Percentiles rank a stretch among this genome's conserved stretches.
Evolutionary conservation across 2,888 invertebrate genomes (phyloP).

Genomic region (Tridacna gigas): DNA sequence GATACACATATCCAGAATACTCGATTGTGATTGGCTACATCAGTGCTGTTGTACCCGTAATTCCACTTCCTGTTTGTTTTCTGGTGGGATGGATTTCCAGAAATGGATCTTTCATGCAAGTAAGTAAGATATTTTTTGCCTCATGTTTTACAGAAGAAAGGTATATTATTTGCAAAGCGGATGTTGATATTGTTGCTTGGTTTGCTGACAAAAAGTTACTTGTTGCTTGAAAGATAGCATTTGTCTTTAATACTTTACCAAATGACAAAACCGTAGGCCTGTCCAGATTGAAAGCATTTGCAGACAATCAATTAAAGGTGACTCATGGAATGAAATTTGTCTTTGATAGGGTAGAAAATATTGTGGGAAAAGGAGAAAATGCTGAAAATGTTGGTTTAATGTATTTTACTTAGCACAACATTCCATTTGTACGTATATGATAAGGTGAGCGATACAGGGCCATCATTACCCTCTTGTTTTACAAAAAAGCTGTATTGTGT

Average conservation of each 20-base stretch:
- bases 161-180: not conserved
- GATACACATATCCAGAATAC: constrained; percentile 39
- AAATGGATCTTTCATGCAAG: constrained; percentile 41
- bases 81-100: constrained; percentile 20
- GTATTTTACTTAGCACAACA: too few relatives aligned
- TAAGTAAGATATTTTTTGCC: not conserved
- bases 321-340: not conserved
- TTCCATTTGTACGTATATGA: too few relatives aligned
- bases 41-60: constrained; percentile 43
- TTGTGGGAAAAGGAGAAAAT: not conserved
- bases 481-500: too few relatives aligned
- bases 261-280: too few relatives aligned
- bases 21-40: constrained; percentile 45
- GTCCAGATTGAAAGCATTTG: not conserved
- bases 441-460: not conserved
- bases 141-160: not conserved
- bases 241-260: too few relatives aligned
- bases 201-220: too few relatives aligned
- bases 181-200: too few relatives aligned
- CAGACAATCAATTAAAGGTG: not conserved
- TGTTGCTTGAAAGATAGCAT: too few relatives aligned
- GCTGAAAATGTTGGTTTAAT: not conserved
- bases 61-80: constrained; percentile 50
- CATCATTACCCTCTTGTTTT: not conserved
- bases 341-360: not conserved